Percentiles rank a stretch among this genome's conserved stretches.
Evolutionary conservation across 2,888 invertebrate species (phyloP).

Genomic region (Hydropsyche betteni): DNA sequence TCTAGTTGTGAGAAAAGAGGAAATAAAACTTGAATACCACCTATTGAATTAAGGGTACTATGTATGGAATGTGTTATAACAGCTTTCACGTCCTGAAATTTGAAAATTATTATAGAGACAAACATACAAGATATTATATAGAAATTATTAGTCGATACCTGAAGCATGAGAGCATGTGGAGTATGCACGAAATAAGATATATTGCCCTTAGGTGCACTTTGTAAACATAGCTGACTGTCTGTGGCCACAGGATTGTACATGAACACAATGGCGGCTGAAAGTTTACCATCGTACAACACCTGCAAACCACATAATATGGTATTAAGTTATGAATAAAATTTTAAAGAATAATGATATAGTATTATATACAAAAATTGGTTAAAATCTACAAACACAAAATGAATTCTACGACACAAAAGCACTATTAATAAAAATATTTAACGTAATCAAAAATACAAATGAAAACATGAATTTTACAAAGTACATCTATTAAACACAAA

Average conservation of each 20-base stretch:
- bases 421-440: too few relatives aligned
- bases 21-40: conserved; percentile 97
- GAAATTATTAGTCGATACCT: conserved; percentile 68
- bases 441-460: too few relatives aligned
- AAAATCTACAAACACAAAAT: too few relatives aligned
- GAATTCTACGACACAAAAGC: too few relatives aligned
- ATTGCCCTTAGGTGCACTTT: conserved; percentile 98
- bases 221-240: conserved; percentile 97
- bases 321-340: too few relatives aligned
- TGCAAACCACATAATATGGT: conserved; percentile 57
- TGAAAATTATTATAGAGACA: conserved; percentile 27
- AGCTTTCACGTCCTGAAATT: conserved; percentile 94
- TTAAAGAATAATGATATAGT: too few relatives aligned
- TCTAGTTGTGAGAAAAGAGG: conserved; percentile 98
- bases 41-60: conserved; percentile 98
- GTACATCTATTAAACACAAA: too few relatives aligned
- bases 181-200: conserved; percentile 98
- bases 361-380: too few relatives aligned
- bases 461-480: too few relatives aligned
- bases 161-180: conserved; percentile 98
- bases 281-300: conserved; percentile 98
- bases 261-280: conserved; percentile 96
- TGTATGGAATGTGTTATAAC: conserved; percentile 99
- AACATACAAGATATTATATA: neutral
- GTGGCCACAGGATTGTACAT: conserved; percentile 99